Percentiles rank a stretch among this genome's conserved stretches.
Conservation (phyloP, 2,888 invertebrate species). For the Caenorhabditis imperialis region DNA sequence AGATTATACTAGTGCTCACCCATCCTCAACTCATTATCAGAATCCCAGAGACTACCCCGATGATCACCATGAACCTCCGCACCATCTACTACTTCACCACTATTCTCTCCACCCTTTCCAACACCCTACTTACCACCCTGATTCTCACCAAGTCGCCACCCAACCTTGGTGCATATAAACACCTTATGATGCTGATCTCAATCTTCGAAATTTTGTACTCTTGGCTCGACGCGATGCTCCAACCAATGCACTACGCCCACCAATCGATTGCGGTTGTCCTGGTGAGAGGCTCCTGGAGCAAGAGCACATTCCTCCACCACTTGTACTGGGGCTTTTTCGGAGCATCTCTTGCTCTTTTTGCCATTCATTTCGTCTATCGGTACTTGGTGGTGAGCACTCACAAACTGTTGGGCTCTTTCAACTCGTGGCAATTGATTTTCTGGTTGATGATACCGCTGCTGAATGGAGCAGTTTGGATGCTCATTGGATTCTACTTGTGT, state of each 20-base stretch:
- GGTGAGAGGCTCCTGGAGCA: too few species aligned
- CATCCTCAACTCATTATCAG: too few species aligned
- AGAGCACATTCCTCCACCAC: neutral
- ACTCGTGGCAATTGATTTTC: conserved; percentile 4
- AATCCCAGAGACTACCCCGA: too few species aligned
- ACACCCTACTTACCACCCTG: neutral
- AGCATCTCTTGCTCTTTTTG: conserved; percentile 16
- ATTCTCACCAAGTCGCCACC: neutral
- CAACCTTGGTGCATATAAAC: conserved; percentile 1
- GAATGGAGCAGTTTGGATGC: conserved; percentile 6
- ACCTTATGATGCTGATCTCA: neutral
- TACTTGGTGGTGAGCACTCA: conserved; percentile 3
- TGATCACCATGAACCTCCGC: too few species aligned
- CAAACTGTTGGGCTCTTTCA: neutral
- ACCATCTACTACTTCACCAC: neutral
- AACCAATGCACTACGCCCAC: too few species aligned
- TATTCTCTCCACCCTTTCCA: neutral
- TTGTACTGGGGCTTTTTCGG: conserved; percentile 22
- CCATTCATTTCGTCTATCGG: conserved; percentile 30
- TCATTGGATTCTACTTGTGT: conserved; percentile 7
- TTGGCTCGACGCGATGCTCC: neutral
- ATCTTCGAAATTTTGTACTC: neutral
- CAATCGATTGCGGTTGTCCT: too few species aligned
- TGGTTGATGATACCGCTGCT: conserved; percentile 11
- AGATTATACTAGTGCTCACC: too few species aligned